These are phyloP conservation scores for Butorides virescens DNA, from an alignment of 2,113 vertebrate species.

Conservation along the genomic window DNA sequence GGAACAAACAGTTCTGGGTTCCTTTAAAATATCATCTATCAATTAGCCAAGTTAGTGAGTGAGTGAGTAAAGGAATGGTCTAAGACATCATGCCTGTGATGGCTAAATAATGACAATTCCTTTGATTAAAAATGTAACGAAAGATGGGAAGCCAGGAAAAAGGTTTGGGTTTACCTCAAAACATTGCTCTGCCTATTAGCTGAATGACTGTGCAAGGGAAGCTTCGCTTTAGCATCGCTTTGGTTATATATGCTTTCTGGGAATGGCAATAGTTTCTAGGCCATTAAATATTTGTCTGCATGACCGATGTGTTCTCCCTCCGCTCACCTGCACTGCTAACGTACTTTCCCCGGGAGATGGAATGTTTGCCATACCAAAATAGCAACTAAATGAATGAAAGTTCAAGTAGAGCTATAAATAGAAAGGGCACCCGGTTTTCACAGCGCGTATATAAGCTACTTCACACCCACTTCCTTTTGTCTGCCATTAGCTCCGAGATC, in stretches of 20 bases:
- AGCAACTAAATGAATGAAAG: conserved; percentile 72
- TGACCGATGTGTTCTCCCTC: background rate
- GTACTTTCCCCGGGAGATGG: conserved; percentile 53
- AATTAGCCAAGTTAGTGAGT: background rate
- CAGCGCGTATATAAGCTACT: background rate
- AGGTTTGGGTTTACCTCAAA: background rate
- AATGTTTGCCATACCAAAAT: conserved; percentile 65
- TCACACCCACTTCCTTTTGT: conserved; percentile 66
- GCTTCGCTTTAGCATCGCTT: background rate
- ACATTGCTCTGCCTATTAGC: background rate
- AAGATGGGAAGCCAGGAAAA: background rate
- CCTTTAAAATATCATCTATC: background rate
- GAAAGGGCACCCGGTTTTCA: conserved; percentile 27
- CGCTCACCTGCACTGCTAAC: conserved; percentile 33
- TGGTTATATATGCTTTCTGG: conserved; percentile 23
- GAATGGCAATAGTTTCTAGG: conserved; percentile 31
- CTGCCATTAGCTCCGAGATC: conserved; percentile 53
- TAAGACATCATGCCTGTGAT: background rate
- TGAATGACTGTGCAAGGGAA: background rate
- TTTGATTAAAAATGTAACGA: background rate
- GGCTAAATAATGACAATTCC: background rate
- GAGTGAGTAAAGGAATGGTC: background rate
- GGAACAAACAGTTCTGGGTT: background rate
- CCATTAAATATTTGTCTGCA: conserved; percentile 28
- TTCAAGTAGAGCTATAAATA: conserved; percentile 72